phyloP scores from a whole-genome alignment of 2,113 vertebrate species.

The Lasiurus cinereus region DNA sequence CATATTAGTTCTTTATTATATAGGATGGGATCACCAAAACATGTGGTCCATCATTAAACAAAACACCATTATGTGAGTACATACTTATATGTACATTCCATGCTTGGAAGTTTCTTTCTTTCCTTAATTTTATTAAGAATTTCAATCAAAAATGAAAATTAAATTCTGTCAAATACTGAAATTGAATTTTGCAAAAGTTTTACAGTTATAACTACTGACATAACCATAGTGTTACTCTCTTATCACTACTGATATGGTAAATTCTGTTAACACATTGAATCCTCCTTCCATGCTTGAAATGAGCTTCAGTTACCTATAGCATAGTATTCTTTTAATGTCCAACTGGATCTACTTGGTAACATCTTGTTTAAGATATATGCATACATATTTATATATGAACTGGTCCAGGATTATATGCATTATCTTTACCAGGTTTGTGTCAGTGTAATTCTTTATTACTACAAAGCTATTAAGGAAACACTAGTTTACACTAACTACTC shows the following conservation, averaged over 20 bases:
- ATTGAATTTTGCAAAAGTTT: slow-evolving; percentile 31
- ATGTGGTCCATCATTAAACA: not conserved
- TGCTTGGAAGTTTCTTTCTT: not conserved
- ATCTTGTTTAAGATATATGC: not conserved
- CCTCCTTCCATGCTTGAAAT: not conserved
- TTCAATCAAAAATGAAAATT: slow-evolving; percentile 36
- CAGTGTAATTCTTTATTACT: not conserved
- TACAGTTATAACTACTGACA: slow-evolving; percentile 26
- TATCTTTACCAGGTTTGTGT: not conserved
- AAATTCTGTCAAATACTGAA: not conserved
- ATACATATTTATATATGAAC: not conserved
- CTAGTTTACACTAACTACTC: not conserved
- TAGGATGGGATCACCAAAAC: not conserved
- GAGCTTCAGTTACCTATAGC: not conserved
- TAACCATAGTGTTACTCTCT: not conserved
- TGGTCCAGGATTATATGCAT: not conserved
- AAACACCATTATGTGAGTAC: not conserved
- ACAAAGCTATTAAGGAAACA: not conserved
- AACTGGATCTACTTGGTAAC: not conserved
- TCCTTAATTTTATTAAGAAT: slow-evolving; percentile 47
- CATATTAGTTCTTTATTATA: too few relatives aligned
- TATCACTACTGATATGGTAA: not conserved
- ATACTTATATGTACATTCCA: not conserved
- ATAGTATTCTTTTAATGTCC: not conserved
- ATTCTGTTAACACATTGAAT: not conserved